Evolutionary conservation across 2,888 invertebrate genomes (phyloP), one percentile per base, ranked within the genome.

Genomic region (Oligia fasciuncula): DNA sequence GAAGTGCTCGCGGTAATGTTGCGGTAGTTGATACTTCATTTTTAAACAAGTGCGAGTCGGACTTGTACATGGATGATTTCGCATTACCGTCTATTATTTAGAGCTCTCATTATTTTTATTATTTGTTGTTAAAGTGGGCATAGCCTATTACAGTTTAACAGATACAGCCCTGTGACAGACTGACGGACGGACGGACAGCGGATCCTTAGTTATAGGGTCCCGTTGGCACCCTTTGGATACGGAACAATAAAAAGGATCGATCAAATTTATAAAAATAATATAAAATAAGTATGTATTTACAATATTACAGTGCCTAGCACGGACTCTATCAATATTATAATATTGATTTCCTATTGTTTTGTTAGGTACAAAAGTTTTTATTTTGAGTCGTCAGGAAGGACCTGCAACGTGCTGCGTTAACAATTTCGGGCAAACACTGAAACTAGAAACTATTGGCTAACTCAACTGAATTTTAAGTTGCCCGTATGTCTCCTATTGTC

Each of bases 1-100:
- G 66, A 6, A 29, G 80, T 43, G 73, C 77, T 93, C 93, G 80
- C 90, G 87, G 89, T 93, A 70, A 88, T 82, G 93, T 84, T 57
- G 46, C 3, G 71, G 81, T 13, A 73, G 90, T 93, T 4, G 88
- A 40, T n/a, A 23, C 57, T 57, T 19, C 0, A 19, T 54, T 54
- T 54, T 19, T 8, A 57, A 57, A n/a, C 11, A 11, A 57, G 9
- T n/a, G 23, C 4, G 57, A n/a, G 23, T 57, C 1, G 23, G 57
- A 23, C 0, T 57, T 23, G 4, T 57, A 9, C 54, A 19, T 19
- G 8, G 19, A 54, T 2, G 54, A 6, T 54, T 57, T 8, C 19
- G 19, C 2, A 54, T 3, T 3, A 54, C 19, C 8, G 4, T 23
- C n/a, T 23, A 11, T n/a, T 57, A 57, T 57, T 57, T 23, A 57